phyloP scores from a whole-genome alignment of 2,888 invertebrate genomes.

The Trilocha varians region DNA sequence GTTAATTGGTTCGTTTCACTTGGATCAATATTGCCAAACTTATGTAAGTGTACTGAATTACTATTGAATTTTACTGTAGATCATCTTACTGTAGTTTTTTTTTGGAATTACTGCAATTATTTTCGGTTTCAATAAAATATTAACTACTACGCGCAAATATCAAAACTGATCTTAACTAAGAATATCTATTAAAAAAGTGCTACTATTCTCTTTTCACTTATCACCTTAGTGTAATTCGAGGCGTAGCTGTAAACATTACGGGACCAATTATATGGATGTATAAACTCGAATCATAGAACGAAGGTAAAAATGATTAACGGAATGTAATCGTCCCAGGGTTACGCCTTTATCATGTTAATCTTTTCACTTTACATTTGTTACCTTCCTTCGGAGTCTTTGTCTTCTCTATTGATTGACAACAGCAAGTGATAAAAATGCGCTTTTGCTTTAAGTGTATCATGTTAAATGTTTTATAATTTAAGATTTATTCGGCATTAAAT shows the following conservation, averaged over 20 bases:
- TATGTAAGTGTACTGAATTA: too few relatives aligned
- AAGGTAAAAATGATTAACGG: constrained; percentile 26
- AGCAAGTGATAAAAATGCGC: constrained; percentile 66
- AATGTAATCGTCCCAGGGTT: constrained; percentile 57
- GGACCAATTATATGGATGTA: constrained; percentile 54
- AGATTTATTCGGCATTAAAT: constrained; percentile 54
- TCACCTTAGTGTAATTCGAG: constrained; percentile 31
- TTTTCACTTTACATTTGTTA: constrained; percentile 34
- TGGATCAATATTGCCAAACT: too few relatives aligned
- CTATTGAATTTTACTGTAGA: too few relatives aligned
- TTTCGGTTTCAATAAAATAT: too few relatives aligned
- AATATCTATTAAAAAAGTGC: too few relatives aligned
- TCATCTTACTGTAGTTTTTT: too few relatives aligned
- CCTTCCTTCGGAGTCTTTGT: constrained; percentile 59
- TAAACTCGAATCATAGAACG: constrained; percentile 37
- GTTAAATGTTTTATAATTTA: constrained; percentile 56
- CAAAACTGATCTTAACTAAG: too few relatives aligned
- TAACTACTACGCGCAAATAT: too few relatives aligned
- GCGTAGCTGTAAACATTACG: constrained; percentile 59
- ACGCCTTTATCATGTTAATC: constrained; percentile 47
- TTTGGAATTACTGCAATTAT: too few relatives aligned
- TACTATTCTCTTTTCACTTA: constrained; percentile 22
- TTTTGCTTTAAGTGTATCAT: constrained; percentile 71
- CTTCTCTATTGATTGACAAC: constrained; percentile 65
- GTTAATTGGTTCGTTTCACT: too few relatives aligned